Conservation (phyloP, 2,797 vertebrate genomes). For the Linurgus olivaceus region DNA sequence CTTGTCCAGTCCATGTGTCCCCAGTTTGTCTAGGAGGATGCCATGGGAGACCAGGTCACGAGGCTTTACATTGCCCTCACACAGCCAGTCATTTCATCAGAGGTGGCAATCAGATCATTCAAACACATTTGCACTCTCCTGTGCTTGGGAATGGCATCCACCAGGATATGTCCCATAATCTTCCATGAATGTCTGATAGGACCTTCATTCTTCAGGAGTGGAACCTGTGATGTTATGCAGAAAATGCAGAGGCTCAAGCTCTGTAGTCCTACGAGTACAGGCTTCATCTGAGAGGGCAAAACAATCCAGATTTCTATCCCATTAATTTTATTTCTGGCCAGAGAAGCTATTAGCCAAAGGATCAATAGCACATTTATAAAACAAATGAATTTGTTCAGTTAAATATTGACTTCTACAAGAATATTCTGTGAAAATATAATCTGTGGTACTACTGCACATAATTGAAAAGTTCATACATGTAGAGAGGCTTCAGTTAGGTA, state of each 20-base stretch:
- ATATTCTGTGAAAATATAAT: not conserved
- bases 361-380: not conserved
- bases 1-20: not conserved
- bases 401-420: not conserved
- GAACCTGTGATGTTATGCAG: not conserved
- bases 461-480: not conserved
- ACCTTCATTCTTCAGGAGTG: not conserved
- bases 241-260: not conserved
- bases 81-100: not conserved
- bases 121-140: fast-evolving
- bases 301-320: not conserved
- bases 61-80: not conserved
- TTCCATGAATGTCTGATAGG: not conserved
- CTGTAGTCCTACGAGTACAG: not conserved
- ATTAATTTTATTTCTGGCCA: not conserved
- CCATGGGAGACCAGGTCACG: fast-evolving
- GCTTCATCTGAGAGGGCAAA: not conserved
- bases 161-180: not conserved
- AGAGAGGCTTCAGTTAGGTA: not conserved
- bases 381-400: not conserved
- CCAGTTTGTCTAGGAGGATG: not conserved
- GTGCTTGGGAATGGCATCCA: not conserved
- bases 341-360: not conserved
- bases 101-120: not conserved
- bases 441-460: not conserved